Evolutionary conservation across 2,113 vertebrate genomes (phyloP).

Genomic region (Vidua chalybeata): DNA sequence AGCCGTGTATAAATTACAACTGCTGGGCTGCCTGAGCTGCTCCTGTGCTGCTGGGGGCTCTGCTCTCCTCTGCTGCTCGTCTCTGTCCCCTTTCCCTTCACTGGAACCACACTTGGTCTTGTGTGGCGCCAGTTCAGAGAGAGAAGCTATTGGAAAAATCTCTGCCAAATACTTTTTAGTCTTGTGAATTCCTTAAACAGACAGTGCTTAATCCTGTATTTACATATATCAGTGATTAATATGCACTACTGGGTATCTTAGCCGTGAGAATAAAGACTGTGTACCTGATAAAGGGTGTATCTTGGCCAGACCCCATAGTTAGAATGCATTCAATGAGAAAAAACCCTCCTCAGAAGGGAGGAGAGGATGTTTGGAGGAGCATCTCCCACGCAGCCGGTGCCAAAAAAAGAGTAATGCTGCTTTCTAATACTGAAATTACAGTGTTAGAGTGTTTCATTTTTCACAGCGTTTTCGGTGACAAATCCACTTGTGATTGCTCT

Average conservation of each 20-base stretch:
- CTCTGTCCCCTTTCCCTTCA: background rate
- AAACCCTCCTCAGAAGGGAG: background rate
- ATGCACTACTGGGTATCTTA: background rate
- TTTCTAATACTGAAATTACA: background rate
- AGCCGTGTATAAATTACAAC: background rate
- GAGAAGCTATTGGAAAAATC: background rate
- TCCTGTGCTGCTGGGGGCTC: background rate
- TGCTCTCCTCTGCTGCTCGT: background rate
- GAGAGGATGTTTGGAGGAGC: background rate
- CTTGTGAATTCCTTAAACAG: background rate
- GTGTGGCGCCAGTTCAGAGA: background rate
- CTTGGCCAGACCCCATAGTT: background rate
- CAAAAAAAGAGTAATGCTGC: background rate
- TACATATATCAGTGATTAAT: background rate
- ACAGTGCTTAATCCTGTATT: background rate
- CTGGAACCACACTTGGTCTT: background rate
- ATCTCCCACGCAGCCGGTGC: fast-evolving
- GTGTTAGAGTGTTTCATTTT: background rate
- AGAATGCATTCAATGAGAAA: background rate
- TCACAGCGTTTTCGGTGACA: background rate
- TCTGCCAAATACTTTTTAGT: background rate
- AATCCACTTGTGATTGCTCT: background rate
- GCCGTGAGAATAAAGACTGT: background rate
- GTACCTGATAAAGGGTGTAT: background rate
- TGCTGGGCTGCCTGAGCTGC: too few relatives aligned